Percentiles rank a stretch among this genome's conserved stretches.
phyloP scores from a whole-genome alignment of 2,113 vertebrate genomes.

The Puntigrus tetrazona region DNA sequence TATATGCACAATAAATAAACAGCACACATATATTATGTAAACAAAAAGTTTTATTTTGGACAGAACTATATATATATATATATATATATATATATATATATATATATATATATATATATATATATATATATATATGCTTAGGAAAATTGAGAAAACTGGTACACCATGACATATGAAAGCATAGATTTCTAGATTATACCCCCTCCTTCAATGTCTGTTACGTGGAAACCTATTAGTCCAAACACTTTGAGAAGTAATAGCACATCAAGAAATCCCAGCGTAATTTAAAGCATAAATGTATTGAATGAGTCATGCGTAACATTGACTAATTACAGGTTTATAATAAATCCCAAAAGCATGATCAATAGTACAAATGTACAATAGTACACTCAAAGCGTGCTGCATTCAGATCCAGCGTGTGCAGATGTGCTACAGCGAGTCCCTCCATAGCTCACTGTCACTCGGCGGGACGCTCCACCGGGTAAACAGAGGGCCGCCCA shows the following conservation, averaged over 20 bases:
- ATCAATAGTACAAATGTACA: too few relatives aligned
- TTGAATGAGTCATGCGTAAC: not conserved
- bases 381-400: not conserved
- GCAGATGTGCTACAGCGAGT: constrained; percentile 62
- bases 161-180: too few relatives aligned
- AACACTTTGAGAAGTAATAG: not conserved
- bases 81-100: too few relatives aligned
- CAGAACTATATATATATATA: too few relatives aligned
- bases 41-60: too few relatives aligned
- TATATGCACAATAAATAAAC: too few relatives aligned
- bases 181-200: too few relatives aligned
- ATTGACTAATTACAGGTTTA: not conserved
- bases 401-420: constrained; percentile 14
- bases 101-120: too few relatives aligned
- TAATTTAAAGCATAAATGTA: not conserved
- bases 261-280: not conserved
- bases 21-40: too few relatives aligned
- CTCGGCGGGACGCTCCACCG: constrained; percentile 50
- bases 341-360: not conserved
- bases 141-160: too few relatives aligned
- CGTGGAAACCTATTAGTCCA: not conserved
- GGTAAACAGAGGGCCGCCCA: constrained; percentile 62
- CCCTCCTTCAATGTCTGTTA: not conserved
- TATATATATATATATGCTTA: too few relatives aligned
- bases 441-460: constrained; percentile 61